A percentile compares a stretch with the other conserved stretches of the same genome.
Conservation (phyloP, 2,797 vertebrate species). For the Phrynocephalus forsythii region DNA sequence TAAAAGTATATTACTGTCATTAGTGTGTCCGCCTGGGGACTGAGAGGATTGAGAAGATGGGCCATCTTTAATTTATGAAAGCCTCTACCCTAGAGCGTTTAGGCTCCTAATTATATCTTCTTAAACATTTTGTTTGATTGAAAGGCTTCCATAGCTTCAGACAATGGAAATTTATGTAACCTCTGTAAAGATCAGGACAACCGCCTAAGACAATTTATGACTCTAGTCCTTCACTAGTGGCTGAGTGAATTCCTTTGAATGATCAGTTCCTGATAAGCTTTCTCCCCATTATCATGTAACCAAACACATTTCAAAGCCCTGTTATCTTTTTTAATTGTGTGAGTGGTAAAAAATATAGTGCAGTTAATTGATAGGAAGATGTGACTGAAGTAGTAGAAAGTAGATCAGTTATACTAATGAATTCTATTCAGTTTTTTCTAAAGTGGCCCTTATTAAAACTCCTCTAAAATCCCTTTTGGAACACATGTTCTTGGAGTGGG, state of each 20-base stretch:
- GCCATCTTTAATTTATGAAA: constrained; percentile 3
- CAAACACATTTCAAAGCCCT: neutral
- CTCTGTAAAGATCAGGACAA: neutral
- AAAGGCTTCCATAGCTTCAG: neutral
- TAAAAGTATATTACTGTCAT: neutral
- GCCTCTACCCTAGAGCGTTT: neutral
- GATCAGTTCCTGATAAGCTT: neutral
- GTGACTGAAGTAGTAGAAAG: neutral
- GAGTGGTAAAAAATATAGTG: neutral
- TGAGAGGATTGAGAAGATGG: neutral
- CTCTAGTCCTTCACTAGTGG: neutral
- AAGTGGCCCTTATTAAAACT: neutral
- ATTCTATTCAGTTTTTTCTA: neutral
- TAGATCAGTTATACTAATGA: neutral
- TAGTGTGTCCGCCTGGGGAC: neutral
- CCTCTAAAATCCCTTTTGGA: neutral
- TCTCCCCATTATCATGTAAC: neutral
- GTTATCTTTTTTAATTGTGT: neutral
- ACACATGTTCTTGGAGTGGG: neutral
- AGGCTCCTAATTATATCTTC: constrained; percentile 13
- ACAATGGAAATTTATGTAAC: too few species aligned
- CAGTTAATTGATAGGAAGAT: neutral
- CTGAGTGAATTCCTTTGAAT: neutral
- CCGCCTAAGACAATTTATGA: too few species aligned
- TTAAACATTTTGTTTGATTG: neutral